Base-by-base conservation (phyloP, 2,888 invertebrate species). In the Autographa pulchrina region DNA sequence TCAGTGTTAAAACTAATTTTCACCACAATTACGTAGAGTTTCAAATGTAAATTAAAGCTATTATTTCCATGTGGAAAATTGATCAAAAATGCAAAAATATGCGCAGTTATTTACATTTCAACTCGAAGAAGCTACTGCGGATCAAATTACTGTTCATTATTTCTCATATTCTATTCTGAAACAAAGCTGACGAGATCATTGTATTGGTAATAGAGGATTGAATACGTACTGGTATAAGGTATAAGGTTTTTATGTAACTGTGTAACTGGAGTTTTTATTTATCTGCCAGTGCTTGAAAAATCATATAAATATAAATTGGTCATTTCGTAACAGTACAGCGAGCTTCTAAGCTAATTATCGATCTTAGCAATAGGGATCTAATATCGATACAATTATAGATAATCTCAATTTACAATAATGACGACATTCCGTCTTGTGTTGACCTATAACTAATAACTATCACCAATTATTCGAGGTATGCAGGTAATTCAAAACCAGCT, bases 11-110 rank as follows among this genome's bases (percentile, higher is more conserved):
- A 74, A 71, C 65, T 52, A 41, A 75, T 59, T 78, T 68, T 67
- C 54, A 61, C 69, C 48, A 52, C 32, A 56, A 25, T 62, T 70
- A 68, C 14, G 48, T 20, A 31, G 8, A 16, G 62, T 35, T 64
- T 64, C 31, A 62, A 70, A 77, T 70, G 64, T 66, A 77, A 78
- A 81, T 76, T 48, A 72, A 68, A 68, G 52, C 25, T 60, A 68
- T 72, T 70, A 65, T 72, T 72, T 71, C 43, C 69, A 70, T 63
- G 56, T 66, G 58, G 35, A 65, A n/a, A 56, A 70, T 71, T 65
- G 35, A 75, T 73, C 54, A 61, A 48, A 58, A 68, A 72, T 62
- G 65, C 52, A 68, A 69, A 78, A 67, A 70, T 70, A 74, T 77
- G 63, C 77, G 52, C 58, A 59, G 60, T 60, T 62, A 62, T 72